phyloP scores from a whole-genome alignment of 2,113 vertebrate genomes.

The Gadus chalcogrammus region DNA sequence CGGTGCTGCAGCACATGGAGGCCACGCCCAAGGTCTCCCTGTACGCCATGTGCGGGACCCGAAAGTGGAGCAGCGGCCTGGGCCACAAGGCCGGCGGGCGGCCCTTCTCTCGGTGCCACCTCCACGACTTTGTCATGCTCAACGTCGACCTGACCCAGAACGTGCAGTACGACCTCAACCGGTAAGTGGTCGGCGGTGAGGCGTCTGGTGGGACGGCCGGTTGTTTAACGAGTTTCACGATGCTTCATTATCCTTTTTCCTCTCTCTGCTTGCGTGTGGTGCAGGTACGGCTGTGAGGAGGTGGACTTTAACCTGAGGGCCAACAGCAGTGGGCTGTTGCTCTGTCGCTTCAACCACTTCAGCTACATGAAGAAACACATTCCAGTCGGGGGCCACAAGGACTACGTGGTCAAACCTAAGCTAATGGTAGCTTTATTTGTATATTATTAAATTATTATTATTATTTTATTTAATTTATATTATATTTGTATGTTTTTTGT shows the following conservation, averaged over 20 bases:
- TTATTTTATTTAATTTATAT: too few species aligned
- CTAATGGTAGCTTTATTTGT: conserved; percentile 76
- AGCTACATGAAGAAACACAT: conserved; percentile 97
- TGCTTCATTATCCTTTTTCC: too few species aligned
- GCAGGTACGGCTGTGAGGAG: conserved; percentile 94
- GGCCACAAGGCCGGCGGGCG: conserved; percentile 53
- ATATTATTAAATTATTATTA: too few species aligned
- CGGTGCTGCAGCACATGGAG: conserved; percentile 90
- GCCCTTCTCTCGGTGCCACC: conserved; percentile 88
- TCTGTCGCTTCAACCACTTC: conserved; percentile 96
- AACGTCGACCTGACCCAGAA: conserved; percentile 96
- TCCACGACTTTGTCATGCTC: conserved; percentile 90
- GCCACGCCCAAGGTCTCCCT: conserved; percentile 88
- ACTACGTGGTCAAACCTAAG: conserved; percentile 90
- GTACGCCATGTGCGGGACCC: conserved; percentile 88
- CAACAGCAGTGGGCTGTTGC: conserved; percentile 88
- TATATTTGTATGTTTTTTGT: too few species aligned
- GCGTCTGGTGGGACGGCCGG: too few species aligned
- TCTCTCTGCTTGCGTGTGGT: conserved; percentile 11
- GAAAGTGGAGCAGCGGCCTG: conserved; percentile 88
- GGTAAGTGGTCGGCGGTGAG: conserved; percentile 66
- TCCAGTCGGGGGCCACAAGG: conserved; percentile 87
- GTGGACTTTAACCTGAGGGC: conserved; percentile 94
- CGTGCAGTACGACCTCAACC: conserved; percentile 95
- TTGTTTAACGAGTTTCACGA: too few species aligned